Conservation (phyloP, 2,113 vertebrate species). For the Orientallactaga bullata region DNA sequence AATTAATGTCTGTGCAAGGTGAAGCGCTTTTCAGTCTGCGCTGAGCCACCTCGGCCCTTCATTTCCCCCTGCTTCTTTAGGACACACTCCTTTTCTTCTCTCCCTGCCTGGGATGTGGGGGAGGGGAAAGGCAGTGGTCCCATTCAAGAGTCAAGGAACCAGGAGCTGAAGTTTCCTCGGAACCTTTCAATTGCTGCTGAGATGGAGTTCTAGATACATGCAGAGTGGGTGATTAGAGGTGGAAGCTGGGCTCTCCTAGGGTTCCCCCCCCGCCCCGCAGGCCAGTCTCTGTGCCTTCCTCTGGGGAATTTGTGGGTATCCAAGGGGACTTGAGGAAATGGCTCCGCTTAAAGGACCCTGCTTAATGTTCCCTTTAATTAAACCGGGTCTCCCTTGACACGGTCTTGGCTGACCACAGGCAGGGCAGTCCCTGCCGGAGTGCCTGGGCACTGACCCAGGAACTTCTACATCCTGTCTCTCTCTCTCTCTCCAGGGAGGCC, state of each 20-base stretch:
- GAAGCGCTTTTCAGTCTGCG: rapidly evolving
- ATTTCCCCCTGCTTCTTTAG: rapidly evolving
- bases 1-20: rapidly evolving
- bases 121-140: rapidly evolving
- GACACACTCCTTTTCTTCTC: rapidly evolving
- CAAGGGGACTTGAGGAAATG: constrained; percentile 30
- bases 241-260: not conserved
- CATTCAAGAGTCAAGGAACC: too few species aligned
- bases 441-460: not conserved
- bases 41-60: not conserved
- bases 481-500: not conserved
- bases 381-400: constrained; percentile 52
- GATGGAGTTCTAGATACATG: not conserved
- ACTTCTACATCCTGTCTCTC: not conserved
- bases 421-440: not conserved
- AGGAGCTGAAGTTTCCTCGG: not conserved
- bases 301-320: not conserved
- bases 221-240: not conserved
- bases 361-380: constrained; percentile 68
- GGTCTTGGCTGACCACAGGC: not conserved
- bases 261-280: not conserved
- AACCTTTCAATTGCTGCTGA: not conserved
- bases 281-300: not conserved
- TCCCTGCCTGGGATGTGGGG: not conserved
- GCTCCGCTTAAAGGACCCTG: constrained; percentile 55